Percentiles rank a stretch among this genome's conserved stretches.
These are phyloP conservation scores for Psophia crepitans DNA, from an alignment of 2,113 vertebrate genomes.

Conservation along the genomic window DNA sequence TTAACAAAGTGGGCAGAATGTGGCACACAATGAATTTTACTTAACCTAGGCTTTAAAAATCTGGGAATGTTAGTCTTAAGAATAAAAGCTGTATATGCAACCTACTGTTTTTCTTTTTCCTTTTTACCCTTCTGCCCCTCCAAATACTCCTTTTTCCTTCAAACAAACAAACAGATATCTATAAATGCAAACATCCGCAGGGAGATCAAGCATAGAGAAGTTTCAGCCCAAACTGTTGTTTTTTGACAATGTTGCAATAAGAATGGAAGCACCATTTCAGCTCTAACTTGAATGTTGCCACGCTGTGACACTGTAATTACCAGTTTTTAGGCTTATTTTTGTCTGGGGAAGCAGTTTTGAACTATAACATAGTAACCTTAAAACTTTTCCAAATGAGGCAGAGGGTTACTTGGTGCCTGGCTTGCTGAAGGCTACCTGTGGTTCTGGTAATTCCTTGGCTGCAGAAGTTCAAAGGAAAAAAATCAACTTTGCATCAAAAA, in stretches of 20 bases:
- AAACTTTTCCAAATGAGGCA: background rate
- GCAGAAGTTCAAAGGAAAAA: background rate
- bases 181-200: background rate
- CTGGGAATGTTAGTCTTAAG: background rate
- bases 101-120: background rate
- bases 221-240: background rate
- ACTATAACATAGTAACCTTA: background rate
- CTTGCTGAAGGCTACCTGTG: background rate
- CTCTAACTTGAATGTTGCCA: background rate
- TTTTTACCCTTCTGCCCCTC: background rate
- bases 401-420: fast-evolving
- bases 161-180: background rate
- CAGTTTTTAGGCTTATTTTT: background rate
- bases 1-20: background rate
- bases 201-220: background rate
- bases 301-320: background rate
- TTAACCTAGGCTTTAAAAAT: background rate
- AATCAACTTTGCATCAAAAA: background rate
- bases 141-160: background rate
- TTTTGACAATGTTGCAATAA: background rate
- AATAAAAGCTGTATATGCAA: background rate
- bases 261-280: background rate
- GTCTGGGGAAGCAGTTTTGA: background rate
- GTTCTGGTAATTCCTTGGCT: background rate
- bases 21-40: background rate